phyloP scores from a whole-genome alignment of 2,113 vertebrate genomes.

The Percina caprodes region DNA sequence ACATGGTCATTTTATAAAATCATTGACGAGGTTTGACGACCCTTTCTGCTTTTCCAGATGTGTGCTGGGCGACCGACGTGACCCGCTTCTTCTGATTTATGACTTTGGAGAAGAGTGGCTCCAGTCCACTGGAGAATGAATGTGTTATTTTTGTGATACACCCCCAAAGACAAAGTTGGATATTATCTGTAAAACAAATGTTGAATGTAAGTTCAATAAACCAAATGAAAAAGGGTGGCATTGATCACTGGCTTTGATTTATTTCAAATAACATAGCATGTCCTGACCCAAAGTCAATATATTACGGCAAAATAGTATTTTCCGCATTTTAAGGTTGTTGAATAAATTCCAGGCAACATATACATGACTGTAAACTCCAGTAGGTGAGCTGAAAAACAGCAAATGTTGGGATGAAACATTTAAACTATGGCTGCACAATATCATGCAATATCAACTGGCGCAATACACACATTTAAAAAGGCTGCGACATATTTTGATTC shows the following conservation, averaged over 20 bases:
- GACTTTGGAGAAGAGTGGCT: conserved; percentile 54
- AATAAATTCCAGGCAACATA: conserved; percentile 7
- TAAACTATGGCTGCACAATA: neutral
- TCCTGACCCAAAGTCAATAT: conserved; percentile 15
- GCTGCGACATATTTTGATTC: no score
- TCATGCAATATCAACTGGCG: no score
- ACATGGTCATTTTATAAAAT: conserved; percentile 76
- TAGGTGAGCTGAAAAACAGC: neutral
- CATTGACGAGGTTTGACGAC: conserved; percentile 73
- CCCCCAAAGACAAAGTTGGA: neutral
- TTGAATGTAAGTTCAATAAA: conserved; percentile 25
- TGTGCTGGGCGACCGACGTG: conserved; percentile 47
- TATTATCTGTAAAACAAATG: conserved; percentile 33
- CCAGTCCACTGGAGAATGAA: conserved; percentile 9
- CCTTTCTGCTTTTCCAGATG: conserved; percentile 75
- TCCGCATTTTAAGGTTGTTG: conserved; percentile 17
- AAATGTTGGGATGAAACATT: neutral
- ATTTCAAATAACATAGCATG: conserved; percentile 46
- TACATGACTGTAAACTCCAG: neutral
- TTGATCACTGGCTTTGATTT: conserved; percentile 44
- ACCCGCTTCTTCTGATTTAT: conserved; percentile 68
- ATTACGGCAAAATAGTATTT: conserved; percentile 17
- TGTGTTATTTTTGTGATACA: conserved; percentile 24
- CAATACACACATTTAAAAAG: no score
- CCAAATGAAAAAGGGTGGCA: conserved; percentile 14